A percentile compares a stretch with the other conserved stretches of the same genome.
Conservation (phyloP, 2,113 vertebrate genomes). For the Setophaga petechia region DNA sequence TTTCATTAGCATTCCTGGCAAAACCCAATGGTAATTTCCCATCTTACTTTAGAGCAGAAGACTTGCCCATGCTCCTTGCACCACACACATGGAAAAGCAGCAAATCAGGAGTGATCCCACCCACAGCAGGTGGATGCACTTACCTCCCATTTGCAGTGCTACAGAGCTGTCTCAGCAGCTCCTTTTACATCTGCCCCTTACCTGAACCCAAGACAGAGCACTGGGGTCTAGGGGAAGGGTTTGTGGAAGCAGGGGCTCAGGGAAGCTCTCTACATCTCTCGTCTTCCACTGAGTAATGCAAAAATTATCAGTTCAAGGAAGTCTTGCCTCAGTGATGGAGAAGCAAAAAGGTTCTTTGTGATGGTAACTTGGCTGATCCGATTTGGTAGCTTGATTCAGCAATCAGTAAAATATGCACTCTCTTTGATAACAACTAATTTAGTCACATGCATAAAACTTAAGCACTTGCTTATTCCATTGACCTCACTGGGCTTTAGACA, state of each 20-base stretch:
- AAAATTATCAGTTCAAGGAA: neutral
- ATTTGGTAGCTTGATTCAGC: neutral
- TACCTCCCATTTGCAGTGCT: neutral
- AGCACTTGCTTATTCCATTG: neutral
- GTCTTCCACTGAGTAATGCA: neutral
- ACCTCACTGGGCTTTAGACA: neutral
- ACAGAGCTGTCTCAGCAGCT: neutral
- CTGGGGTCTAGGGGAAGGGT: neutral
- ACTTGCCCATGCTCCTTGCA: neutral
- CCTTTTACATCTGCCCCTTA: neutral
- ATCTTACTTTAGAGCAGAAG: neutral
- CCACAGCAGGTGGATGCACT: rapidly evolving
- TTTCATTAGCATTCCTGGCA: neutral
- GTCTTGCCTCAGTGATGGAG: neutral
- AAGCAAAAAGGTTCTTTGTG: neutral
- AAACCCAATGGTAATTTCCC: neutral
- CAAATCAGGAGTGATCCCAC: neutral
- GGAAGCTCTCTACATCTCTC: neutral
- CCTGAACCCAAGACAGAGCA: neutral
- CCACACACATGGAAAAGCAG: rapidly evolving
- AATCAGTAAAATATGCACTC: neutral
- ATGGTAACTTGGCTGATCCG: neutral
- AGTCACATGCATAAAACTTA: neutral
- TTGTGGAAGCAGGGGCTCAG: rapidly evolving
- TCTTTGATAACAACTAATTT: neutral